Evolutionary conservation across 1,140 invertebrate genomes (phyloP), one percentile per base, ranked within the genome.

Genomic region (Ectropis grisescens): DNA sequence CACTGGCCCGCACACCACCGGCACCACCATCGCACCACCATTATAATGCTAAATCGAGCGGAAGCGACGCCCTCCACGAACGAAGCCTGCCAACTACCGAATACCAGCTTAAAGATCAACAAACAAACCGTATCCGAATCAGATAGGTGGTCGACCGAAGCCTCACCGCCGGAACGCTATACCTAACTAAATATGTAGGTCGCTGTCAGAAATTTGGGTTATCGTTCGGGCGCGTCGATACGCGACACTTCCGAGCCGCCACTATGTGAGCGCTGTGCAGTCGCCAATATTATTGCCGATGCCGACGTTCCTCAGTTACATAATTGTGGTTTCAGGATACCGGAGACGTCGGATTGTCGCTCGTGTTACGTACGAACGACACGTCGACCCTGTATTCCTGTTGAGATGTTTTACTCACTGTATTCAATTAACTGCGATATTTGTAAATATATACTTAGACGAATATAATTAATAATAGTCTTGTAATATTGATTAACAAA

Each of bases 181-280:
- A 62, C 42, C n/a, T n/a, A n/a, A n/a, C n/a, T n/a, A n/a, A 62
- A 57, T 67, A 76, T 80, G 67, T 80, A 71, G 71, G 71, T 72
- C 71, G 64, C 50, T 47, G 42, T 52, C 62, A 51, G 57, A 70
- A 66, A 80, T 80, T 80, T 76, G 64, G 75, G 75, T 80, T 80
- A 80, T 74, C 71, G 62, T 71, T 65, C 54, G 59, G 58, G 54
- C 66, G 58, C 66, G 68, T 72, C 74, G 66, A 79, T 79, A 71
- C 72, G 61, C 61, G 64, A 71, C 66, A 60, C 66, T 72, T 75
- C 69, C 70, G 58, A 35, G 41, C 47, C 46, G 54, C 44, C 53
- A 62, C 52, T 48, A 57, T 45, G 59, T 52, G 58, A 69, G 64
- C 62, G 58, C 54, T 53, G 60, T 76, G 67, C 67, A 64, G 46